phyloP scores from a whole-genome alignment of 1,140 invertebrate species.

The Armadillidium nasatum region DNA sequence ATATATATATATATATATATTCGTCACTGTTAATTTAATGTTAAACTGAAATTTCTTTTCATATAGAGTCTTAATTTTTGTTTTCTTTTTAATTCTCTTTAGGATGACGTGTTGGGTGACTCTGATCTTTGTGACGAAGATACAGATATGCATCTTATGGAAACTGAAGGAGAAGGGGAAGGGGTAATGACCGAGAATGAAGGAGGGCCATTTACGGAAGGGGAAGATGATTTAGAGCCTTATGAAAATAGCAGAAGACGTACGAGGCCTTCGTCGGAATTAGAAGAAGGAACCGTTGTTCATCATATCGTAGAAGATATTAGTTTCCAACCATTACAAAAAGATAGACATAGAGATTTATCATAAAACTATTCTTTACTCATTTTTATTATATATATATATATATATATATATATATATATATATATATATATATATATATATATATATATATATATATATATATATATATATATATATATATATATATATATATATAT shows the following conservation, averaged over 20 bases:
- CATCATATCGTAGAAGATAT: slow-evolving; percentile 42
- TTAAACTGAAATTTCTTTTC: no score
- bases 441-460: no score
- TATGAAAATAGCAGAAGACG: background rate
- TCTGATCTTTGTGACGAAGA: slow-evolving; percentile 42
- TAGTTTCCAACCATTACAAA: slow-evolving; percentile 9
- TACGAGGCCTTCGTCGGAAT: background rate
- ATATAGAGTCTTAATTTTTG: no score
- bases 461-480: no score
- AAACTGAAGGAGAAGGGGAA: slow-evolving; percentile 37
- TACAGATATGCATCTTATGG: slow-evolving; percentile 37
- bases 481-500: no score
- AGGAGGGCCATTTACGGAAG: slow-evolving; percentile 36
- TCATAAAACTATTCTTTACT: no score
- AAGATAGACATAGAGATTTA: background rate
- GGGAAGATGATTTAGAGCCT: slow-evolving; percentile 21
- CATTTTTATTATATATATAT: no score
- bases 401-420: no score
- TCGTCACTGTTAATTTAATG: no score
- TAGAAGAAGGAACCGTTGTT: slow-evolving; percentile 27
- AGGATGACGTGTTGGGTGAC: slow-evolving; percentile 42
- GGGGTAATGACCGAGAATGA: slow-evolving; percentile 34
- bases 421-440: no score
- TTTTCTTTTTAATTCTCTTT: no score
- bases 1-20: no score